These are phyloP conservation scores for Nephila pilipes DNA, from an alignment of 1,140 invertebrate genomes.

Conservation along the genomic window DNA sequence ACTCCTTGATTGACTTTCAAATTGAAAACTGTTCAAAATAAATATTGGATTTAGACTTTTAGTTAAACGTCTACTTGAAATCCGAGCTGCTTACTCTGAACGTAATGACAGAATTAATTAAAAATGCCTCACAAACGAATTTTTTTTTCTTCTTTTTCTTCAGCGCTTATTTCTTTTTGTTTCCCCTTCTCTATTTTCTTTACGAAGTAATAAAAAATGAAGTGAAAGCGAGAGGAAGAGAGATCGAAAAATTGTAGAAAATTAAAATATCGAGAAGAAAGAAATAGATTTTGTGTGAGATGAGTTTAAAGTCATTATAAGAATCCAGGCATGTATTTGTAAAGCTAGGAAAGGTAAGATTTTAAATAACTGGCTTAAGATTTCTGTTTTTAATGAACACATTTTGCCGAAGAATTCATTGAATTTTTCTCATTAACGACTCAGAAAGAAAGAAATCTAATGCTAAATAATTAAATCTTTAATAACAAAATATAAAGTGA, in stretches of 20 bases:
- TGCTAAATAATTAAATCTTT: too few species aligned
- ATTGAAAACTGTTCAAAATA: slow-evolving; percentile 72
- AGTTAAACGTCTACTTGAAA: slow-evolving; percentile 40
- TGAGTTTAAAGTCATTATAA: slow-evolving; percentile 10
- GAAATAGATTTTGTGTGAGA: background rate
- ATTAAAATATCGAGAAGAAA: slow-evolving; percentile 10
- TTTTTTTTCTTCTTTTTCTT: background rate
- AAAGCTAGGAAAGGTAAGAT: background rate
- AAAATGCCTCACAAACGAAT: slow-evolving; percentile 45
- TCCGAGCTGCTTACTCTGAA: slow-evolving; percentile 34
- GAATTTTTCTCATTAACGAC: too few species aligned
- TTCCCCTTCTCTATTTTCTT: slow-evolving; percentile 3
- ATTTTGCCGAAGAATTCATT: background rate
- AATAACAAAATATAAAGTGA: too few species aligned
- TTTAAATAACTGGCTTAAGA: background rate
- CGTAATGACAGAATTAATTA: slow-evolving; percentile 72
- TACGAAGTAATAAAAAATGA: background rate
- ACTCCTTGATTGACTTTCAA: slow-evolving; percentile 73
- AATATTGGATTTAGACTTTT: slow-evolving; percentile 70
- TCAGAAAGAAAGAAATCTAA: too few species aligned
- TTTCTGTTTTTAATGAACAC: background rate
- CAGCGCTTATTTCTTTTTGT: background rate
- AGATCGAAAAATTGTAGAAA: slow-evolving; percentile 1
- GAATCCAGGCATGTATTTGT: background rate
- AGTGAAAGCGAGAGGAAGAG: background rate